Conservation (phyloP, 2,888 invertebrate genomes). For the Quadriops clusia region DNA sequence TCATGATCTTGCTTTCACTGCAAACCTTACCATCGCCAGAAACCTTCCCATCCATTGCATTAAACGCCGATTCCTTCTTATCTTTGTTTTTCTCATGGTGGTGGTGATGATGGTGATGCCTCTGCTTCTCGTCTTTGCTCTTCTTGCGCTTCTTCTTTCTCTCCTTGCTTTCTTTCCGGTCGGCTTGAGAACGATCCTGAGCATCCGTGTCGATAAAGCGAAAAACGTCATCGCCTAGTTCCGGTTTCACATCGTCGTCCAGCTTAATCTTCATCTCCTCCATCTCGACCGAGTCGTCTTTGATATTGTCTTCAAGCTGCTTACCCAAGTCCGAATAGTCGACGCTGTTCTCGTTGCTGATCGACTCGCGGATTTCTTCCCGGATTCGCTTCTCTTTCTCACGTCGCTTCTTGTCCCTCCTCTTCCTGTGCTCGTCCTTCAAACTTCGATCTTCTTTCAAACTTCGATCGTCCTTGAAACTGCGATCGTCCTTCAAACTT, state of each 20-base stretch:
- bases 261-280: slow-evolving; percentile 14
- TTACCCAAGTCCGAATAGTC: slow-evolving; percentile 73
- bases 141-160: slow-evolving; percentile 79
- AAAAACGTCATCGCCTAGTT: slow-evolving; percentile 24
- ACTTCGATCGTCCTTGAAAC: no score
- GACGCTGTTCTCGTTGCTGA: slow-evolving; percentile 60
- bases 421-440: slow-evolving; percentile 46
- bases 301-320: slow-evolving; percentile 68
- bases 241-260: slow-evolving; percentile 5
- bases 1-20: slow-evolving; percentile 12
- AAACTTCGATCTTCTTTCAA: slow-evolving; percentile 27
- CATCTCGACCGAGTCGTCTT: slow-evolving; percentile 51
- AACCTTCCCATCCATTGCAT: no score
- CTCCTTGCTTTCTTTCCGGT: slow-evolving; percentile 53
- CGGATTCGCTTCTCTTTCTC: slow-evolving; percentile 43
- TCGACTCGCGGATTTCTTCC: slow-evolving; percentile 40
- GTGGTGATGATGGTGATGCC: slow-evolving; percentile 53
- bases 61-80: slow-evolving; percentile 27
- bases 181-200: slow-evolving; percentile 30
- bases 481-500: slow-evolving; percentile 6
- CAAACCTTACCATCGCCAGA: no score
- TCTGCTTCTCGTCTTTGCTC: slow-evolving; percentile 64
- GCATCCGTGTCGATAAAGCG: slow-evolving; percentile 48
- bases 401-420: slow-evolving; percentile 51
- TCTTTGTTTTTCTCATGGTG: slow-evolving; percentile 42